Evolutionary conservation across 2,888 invertebrate species (phyloP), one percentile per base, ranked within the genome.

Genomic region (Malacosoma neustria): DNA sequence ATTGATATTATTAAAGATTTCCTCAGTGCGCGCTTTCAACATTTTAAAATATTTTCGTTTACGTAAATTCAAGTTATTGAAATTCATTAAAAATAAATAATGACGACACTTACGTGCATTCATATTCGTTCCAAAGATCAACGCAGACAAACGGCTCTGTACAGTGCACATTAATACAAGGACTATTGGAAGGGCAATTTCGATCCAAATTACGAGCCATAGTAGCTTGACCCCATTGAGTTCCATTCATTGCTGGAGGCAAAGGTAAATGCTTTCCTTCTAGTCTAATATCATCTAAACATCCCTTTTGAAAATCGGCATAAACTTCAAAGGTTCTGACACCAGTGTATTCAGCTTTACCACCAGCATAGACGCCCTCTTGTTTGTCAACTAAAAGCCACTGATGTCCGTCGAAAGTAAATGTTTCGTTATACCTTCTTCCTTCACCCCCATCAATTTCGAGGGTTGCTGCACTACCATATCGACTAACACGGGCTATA

Each of bases 51-150:
- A 4, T 22, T 22, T 22, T 22, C 2, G 3, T 9, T 22, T 22
- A 9, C 5, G 9, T 22, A 22, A 22, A 22, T 22, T 3, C 6
- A 7, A 22, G 9, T 22, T 1, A 22, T 30, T 2, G 11, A 35
- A 33, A 12, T 29, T 22, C 4, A 33, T 29, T 32, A 36, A 42
- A 29, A 32, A 30, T n/a, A 22, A 13, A 37, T 11, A 32, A 36
- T 42, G 54, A 69, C n/a, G n/a, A n/a, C n/a, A 93, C 96, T 93
- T 86, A 99, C 96, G 97, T 96, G 96, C 99, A 99, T 74, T 98
- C 97, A 65, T 97, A 96, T 79, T 96, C 95, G 75, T 98, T 98
- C 98, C 99, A 99, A 9, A 98, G 90, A 81, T 97, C 98, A 47
- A 96, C 94, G 80, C 97, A 98, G 62, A 96, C 96, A 72, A 97